Evolutionary conservation across 2,797 vertebrate genomes (phyloP), one percentile per base, ranked within the genome.

Genomic region (Scarus forsteni): DNA sequence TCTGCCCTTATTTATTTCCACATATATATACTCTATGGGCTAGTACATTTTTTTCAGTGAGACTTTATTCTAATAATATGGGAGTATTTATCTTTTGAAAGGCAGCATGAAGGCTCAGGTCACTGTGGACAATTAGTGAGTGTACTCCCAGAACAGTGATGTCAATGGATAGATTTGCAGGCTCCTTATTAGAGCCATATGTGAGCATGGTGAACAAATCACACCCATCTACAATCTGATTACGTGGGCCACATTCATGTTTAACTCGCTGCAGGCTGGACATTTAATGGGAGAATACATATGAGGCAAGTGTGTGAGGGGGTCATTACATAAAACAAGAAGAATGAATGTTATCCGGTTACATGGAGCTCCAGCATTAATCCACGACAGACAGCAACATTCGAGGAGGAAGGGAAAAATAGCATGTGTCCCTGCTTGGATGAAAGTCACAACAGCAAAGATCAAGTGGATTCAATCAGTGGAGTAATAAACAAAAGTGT

Each of bases 171-270:
- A 90, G 80, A 75, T 83, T 75, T 80, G 79, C 77, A 71, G 59
- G 60, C 53, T 67, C 72, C 79, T 91, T 83, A 95, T 93, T 92
- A 76, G 86, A 88, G 77, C 90, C 93, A 94, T 69, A 90, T 92
- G 93, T 64, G 76, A 80, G 71, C n/a, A 5, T 48, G 46, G n/a
- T 67, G 76, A 59, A 73, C 69, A 58, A 71, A 89, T 85, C 75
- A 71, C 71, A 77, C 76, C 62, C 77, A 74, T 85, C 65, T 70
- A 65, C 63, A 75, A 64, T 74, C 59, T 72, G 80, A 88, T 85
- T 84, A 77, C 66, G 60, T 13, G 73, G 42, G 38, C 75, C 66
- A 69, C 40, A 70, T 52, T 75, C 77, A 67, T 83, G 68, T 75
- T 84, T 51, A 69, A 80, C 59, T 75, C 64, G 55, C 40, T 79